phyloP scores from a whole-genome alignment of 2,113 vertebrate genomes.

The Rhea americana region DNA sequence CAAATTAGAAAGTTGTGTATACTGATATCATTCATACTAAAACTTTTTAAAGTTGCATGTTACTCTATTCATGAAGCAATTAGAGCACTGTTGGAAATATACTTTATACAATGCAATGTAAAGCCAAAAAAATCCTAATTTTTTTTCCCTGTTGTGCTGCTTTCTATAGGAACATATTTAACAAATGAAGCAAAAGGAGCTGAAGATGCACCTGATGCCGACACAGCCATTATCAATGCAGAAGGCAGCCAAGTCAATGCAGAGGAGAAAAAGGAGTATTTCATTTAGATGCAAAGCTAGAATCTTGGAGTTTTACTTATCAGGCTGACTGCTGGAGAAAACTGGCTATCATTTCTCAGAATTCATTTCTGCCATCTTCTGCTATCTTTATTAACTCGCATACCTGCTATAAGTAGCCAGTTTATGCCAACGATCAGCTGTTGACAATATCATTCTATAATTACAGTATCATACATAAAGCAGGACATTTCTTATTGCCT shows the following conservation, averaged over 20 bases:
- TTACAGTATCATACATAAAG: constrained; percentile 79
- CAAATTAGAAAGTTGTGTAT: not conserved
- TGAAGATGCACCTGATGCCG: constrained; percentile 96
- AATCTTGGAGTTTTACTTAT: constrained; percentile 78
- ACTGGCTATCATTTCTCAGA: constrained; percentile 81
- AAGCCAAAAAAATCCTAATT: not conserved
- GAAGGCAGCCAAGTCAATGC: constrained; percentile 98
- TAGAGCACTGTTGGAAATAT: constrained; percentile 4
- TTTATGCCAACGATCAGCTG: constrained; percentile 84
- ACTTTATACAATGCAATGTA: not conserved
- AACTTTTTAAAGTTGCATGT: not conserved
- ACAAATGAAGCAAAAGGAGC: constrained; percentile 99
- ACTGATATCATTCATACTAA: not conserved
- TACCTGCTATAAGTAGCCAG: constrained; percentile 81
- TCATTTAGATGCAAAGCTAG: constrained; percentile 92
- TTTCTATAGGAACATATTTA: constrained; percentile 92
- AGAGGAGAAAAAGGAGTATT: constrained; percentile 99
- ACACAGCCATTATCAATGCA: constrained; percentile 98
- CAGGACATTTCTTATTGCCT: constrained; percentile 85
- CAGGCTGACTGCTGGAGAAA: constrained; percentile 84
- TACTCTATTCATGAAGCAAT: not conserved
- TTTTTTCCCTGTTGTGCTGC: constrained; percentile 31
- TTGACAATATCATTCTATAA: constrained; percentile 78
- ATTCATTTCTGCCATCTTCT: constrained; percentile 79
- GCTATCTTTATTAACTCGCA: constrained; percentile 79